Percentiles rank a stretch among this genome's conserved stretches.
These are phyloP conservation scores for Calameuta idolon DNA, from an alignment of 2,888 invertebrate genomes.

Conservation along the genomic window DNA sequence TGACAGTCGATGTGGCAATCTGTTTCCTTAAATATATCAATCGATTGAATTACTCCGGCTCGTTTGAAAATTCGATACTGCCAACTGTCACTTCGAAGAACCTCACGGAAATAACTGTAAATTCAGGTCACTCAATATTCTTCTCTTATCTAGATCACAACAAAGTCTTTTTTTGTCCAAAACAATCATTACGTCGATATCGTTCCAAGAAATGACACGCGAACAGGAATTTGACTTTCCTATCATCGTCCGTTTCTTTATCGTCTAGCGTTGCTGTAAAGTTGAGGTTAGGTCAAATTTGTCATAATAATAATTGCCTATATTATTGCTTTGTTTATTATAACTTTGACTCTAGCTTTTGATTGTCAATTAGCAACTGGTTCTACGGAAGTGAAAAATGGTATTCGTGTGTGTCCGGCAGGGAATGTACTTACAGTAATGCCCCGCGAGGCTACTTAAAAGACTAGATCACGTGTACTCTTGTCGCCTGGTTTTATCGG, in stretches of 20 bases:
- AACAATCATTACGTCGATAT: background rate
- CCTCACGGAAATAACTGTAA: background rate
- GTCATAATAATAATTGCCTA: background rate
- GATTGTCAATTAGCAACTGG: background rate
- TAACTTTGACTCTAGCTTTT: too few relatives aligned
- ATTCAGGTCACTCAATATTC: background rate
- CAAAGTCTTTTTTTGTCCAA: background rate
- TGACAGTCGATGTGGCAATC: background rate
- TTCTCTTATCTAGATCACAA: background rate
- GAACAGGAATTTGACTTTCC: background rate
- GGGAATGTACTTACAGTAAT: background rate
- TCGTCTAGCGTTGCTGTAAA: background rate
- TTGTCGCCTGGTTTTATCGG: slow-evolving; percentile 42
- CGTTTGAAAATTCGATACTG: background rate
- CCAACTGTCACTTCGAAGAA: background rate
- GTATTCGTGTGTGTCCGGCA: background rate
- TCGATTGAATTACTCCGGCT: background rate
- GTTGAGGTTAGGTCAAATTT: background rate
- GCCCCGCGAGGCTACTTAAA: background rate
- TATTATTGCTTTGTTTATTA: too few relatives aligned
- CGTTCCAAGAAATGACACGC: background rate
- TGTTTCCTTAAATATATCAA: background rate
- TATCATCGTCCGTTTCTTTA: background rate
- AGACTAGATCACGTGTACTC: background rate
- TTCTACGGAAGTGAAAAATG: background rate